Base-by-base conservation (phyloP, 2,888 invertebrate species). In the Diplolepis rosae region DNA sequence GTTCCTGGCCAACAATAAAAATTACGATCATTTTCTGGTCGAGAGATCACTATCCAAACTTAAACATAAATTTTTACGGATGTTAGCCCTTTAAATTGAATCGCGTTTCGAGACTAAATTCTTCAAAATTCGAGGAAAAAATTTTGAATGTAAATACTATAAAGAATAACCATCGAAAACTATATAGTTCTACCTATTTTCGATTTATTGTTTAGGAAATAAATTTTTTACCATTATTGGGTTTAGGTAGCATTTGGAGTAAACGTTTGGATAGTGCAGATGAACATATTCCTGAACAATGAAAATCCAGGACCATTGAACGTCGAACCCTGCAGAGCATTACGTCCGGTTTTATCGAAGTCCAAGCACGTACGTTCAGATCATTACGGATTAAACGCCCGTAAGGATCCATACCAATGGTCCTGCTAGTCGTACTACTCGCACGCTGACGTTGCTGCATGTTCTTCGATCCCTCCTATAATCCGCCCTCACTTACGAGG, bases 351-450 rank as follows among this genome's bases (percentile, higher is more conserved):
- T 78, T 77, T 78, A 79, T 80, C 68, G 77, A 68, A 80, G 73
- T 78, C 80, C 50, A 52, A 65, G 74, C 82, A 81, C 82, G 82
- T 82, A 80, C 76, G 75, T 71, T 75, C 73, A 68, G 73, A 73
- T 80, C 78, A 78, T 80, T 79, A 80, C 77, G 78, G 80, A 82
- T 82, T 81, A 82, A 82, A 82, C 79, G 79, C 75, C 80, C 77
- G 79, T 81, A 79, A 79, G 75, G 81, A 79, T 80, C 80, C 80
- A 78, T 78, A 80, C 79, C 80, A 77, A 78, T 77, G 77, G 72
- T 35, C 39, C 32, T 56, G 35, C 56, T 35, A 9, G 54, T 56
- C 54, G 32, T 32, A 45, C 18, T 56, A 35, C 56, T 70, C 66
- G 70, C 66, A 74, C 68, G 70, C 71, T 66, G 66, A 30, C 42